phyloP scores from a whole-genome alignment of 2,797 vertebrate genomes.

The Mus caroli region DNA sequence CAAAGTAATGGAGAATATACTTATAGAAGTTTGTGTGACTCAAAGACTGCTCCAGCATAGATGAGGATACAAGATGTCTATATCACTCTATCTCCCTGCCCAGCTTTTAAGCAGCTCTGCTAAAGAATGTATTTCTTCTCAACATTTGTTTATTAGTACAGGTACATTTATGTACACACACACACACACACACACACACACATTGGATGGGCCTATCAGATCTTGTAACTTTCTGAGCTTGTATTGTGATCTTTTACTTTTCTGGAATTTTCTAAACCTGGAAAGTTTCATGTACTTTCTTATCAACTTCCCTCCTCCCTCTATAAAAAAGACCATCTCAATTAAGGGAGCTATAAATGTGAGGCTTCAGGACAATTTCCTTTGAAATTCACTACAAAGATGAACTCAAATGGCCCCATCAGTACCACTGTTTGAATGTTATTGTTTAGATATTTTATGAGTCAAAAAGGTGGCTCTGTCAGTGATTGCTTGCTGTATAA shows the following conservation, averaged over 20 bases:
- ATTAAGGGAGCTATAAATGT: not conserved
- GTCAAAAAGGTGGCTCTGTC: not conserved
- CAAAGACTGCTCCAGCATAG: not conserved
- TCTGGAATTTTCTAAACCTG: not conserved
- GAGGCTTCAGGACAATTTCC: not conserved
- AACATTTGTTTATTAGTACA: not conserved
- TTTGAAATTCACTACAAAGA: not conserved
- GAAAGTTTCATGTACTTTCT: not conserved
- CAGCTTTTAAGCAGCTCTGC: not conserved
- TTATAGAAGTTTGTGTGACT: not conserved
- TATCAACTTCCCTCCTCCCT: not conserved
- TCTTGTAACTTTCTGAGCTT: not conserved
- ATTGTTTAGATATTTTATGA: not conserved
- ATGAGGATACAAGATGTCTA: too few species aligned
- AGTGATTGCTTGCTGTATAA: not conserved
- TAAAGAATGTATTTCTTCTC: not conserved
- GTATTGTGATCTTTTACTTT: not conserved
- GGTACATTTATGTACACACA: too few species aligned
- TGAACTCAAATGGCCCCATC: accelerated
- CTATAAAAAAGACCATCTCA: not conserved
- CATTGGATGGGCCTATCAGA: not conserved
- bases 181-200: too few species aligned
- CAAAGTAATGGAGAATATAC: not conserved
- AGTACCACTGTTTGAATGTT: not conserved
- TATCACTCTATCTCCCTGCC: not conserved